Evolutionary conservation across 1,140 invertebrate species (phyloP).

Genomic region (Tetramorium alpestre): DNA sequence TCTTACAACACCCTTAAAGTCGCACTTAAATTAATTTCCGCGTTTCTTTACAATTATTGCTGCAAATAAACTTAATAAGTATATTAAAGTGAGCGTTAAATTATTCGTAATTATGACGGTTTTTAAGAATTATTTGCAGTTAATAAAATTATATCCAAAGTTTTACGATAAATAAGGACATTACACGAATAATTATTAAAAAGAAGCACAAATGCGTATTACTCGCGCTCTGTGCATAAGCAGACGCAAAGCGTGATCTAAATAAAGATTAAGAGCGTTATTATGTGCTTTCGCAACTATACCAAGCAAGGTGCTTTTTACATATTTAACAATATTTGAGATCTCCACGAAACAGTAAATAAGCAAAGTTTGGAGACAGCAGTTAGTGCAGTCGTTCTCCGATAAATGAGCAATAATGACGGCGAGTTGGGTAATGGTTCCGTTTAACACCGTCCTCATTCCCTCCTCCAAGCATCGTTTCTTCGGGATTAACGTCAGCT

Average conservation of each 20-base stretch:
- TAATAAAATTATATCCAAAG: slow-evolving; percentile 19
- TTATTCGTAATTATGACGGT: background rate
- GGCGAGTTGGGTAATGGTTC: slow-evolving; percentile 63
- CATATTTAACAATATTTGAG: slow-evolving; percentile 46
- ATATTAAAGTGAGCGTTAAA: background rate
- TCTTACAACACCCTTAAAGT: background rate
- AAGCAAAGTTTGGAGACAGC: slow-evolving; percentile 53
- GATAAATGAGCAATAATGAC: slow-evolving; percentile 73
- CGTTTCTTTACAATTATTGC: background rate
- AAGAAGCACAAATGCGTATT: slow-evolving; percentile 8
- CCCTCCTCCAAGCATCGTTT: slow-evolving; percentile 52
- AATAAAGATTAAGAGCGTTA: slow-evolving; percentile 39
- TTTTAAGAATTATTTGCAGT: slow-evolving; percentile 7
- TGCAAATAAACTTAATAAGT: background rate
- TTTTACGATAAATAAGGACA: slow-evolving; percentile 28
- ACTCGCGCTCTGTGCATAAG: background rate
- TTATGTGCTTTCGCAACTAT: slow-evolving; percentile 15
- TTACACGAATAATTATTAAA: background rate
- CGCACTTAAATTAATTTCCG: background rate
- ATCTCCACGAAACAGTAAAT: slow-evolving; percentile 7
- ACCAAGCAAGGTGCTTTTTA: slow-evolving; percentile 39
- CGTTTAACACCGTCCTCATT: slow-evolving; percentile 62
- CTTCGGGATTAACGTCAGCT: slow-evolving; percentile 54
- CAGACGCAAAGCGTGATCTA: slow-evolving; percentile 8
- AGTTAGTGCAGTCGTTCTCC: slow-evolving; percentile 58